Conservation (phyloP, 2,888 invertebrate species). For the Mesorhabditis belari region DNA sequence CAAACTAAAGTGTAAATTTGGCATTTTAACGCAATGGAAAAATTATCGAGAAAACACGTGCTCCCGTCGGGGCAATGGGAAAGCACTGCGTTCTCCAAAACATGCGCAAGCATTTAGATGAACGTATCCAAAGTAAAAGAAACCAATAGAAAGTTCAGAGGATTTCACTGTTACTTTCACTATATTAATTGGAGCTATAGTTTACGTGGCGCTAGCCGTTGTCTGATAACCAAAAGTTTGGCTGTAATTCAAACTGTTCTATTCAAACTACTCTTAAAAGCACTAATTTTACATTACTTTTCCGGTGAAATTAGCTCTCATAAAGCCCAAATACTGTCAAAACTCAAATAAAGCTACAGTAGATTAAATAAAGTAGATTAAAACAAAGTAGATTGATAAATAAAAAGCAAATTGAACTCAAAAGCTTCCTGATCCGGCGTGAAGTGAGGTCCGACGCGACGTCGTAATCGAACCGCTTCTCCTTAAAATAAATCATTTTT, state of each 20-base stretch:
- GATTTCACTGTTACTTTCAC: too few species aligned
- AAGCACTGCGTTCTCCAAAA: conserved; percentile 31
- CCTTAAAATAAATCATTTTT: too few species aligned
- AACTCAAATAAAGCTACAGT: too few species aligned
- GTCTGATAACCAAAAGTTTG: too few species aligned
- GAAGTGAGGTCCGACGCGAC: background rate
- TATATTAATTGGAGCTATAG: too few species aligned
- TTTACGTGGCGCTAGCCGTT: too few species aligned
- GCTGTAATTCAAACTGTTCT: too few species aligned
- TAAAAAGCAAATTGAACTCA: background rate
- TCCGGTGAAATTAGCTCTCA: too few species aligned
- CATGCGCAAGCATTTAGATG: conserved; percentile 31
- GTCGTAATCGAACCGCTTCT: background rate
- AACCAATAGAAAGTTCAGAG: background rate
- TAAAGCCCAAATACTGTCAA: too few species aligned
- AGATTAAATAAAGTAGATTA: too few species aligned
- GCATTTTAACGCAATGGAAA: background rate
- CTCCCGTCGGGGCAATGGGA: conserved; percentile 20
- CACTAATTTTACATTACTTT: too few species aligned
- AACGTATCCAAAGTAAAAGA: conserved; percentile 12
- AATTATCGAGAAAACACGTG: conserved; percentile 13
- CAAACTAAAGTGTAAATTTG: background rate
- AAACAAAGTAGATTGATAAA: background rate
- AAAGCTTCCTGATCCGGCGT: conserved; percentile 7
- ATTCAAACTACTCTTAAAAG: too few species aligned